phyloP scores from a whole-genome alignment of 1,140 invertebrate species.

The Sitodiplosis mosellana region DNA sequence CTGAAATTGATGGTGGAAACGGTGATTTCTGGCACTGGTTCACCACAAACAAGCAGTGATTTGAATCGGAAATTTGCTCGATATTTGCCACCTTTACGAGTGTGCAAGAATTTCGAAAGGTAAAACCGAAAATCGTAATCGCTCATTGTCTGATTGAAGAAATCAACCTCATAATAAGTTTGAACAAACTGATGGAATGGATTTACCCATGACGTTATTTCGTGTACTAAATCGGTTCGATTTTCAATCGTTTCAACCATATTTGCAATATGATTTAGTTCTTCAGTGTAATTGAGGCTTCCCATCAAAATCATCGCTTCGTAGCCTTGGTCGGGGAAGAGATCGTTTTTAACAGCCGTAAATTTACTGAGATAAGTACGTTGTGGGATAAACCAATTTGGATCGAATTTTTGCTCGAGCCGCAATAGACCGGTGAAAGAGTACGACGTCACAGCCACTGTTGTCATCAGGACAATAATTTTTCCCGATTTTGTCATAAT shows the following conservation, averaged over 20 bases:
- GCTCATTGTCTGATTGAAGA: conserved; percentile 5
- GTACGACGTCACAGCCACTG: conserved; percentile 33
- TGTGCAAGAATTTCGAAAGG: conserved; percentile 51
- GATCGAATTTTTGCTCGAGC: conserved; percentile 59
- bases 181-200: background rate
- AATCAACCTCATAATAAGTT: background rate
- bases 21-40: conserved; percentile 30
- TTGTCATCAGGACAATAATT: conserved; percentile 36
- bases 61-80: conserved; percentile 46
- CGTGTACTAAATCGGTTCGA: background rate
- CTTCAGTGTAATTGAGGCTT: background rate
- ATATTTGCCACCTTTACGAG: conserved; percentile 43
- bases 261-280: background rate
- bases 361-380: conserved; percentile 47
- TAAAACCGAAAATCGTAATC: conserved; percentile 35
- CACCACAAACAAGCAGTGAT: conserved; percentile 37
- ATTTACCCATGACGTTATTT: background rate
- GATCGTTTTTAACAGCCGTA: conserved; percentile 28
- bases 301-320: background rate
- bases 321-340: conserved; percentile 34
- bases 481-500: conserved; percentile 20
- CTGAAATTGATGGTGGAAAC: conserved; percentile 42
- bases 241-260: background rate
- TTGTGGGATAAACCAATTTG: conserved; percentile 55
- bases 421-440: conserved; percentile 37